These are phyloP conservation scores for Ibidorhyncha struthersii DNA, from an alignment of 2,113 vertebrate genomes.

Conservation along the genomic window DNA sequence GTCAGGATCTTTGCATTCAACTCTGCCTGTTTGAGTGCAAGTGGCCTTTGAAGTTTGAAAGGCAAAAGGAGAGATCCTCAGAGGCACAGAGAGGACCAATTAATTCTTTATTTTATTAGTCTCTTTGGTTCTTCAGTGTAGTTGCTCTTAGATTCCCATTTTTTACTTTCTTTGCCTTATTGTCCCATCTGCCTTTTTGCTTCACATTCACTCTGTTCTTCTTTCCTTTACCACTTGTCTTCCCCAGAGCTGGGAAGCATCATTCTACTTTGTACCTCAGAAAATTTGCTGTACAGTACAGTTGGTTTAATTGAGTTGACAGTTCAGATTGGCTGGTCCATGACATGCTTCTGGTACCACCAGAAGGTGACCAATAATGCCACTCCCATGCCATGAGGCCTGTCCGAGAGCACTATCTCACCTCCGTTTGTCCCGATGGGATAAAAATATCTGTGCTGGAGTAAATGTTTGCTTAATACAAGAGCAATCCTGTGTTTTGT, in stretches of 20 bases:
- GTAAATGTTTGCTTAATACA: not conserved
- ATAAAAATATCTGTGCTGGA: not conserved
- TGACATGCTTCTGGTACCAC: not conserved
- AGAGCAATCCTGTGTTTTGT: not conserved
- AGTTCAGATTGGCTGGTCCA: not conserved
- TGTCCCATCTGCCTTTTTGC: not conserved
- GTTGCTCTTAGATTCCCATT: not conserved
- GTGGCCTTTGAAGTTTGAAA: not conserved
- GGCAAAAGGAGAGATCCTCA: not conserved
- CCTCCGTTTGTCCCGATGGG: not conserved
- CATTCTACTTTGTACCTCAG: not conserved
- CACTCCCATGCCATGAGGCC: not conserved
- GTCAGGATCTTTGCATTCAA: not conserved
- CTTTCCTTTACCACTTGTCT: not conserved
- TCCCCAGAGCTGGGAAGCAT: not conserved
- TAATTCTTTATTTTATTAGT: not conserved
- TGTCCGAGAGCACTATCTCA: not conserved
- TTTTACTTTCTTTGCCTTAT: not conserved
- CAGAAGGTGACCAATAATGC: not conserved
- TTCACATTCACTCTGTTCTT: not conserved
- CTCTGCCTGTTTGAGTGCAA: not conserved
- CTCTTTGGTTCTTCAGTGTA: not conserved
- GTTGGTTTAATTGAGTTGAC: not conserved
- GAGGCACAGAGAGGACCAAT: not conserved
- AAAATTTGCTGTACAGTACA: not conserved